phyloP scores from a whole-genome alignment of 1,140 invertebrate species.

The Drosophila equinoxialis region DNA sequence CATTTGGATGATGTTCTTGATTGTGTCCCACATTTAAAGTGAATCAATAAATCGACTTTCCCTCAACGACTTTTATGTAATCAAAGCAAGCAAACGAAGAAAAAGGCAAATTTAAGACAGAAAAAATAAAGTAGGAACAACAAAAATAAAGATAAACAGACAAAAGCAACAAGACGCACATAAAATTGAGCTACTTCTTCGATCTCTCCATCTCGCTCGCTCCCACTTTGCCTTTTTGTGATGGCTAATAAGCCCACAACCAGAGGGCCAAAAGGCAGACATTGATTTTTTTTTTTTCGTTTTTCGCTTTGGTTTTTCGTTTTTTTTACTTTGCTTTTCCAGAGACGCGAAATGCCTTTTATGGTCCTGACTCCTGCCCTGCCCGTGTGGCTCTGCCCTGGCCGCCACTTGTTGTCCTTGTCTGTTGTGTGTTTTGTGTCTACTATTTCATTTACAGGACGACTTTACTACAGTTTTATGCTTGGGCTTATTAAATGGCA shows the following conservation, averaged over 20 bases:
- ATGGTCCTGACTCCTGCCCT: not conserved
- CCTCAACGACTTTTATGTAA: not conserved
- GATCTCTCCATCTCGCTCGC: not conserved
- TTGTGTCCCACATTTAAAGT: constrained; percentile 7
- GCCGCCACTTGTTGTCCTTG: constrained; percentile 21
- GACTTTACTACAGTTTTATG: constrained; percentile 78
- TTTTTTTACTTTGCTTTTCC: not conserved
- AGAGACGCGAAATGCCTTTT: constrained; percentile 13
- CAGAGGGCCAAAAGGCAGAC: constrained; percentile 7
- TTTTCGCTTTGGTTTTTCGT: not conserved
- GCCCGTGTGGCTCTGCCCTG: not conserved
- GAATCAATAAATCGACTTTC: constrained; percentile 10
- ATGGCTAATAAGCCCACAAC: constrained; percentile 8
- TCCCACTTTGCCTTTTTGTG: not conserved
- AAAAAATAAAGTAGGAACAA: constrained; percentile 20
- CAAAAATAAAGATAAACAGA: constrained; percentile 23
- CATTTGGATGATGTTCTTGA: constrained; percentile 18
- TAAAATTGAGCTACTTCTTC: constrained; percentile 24
- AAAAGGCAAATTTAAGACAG: constrained; percentile 12
- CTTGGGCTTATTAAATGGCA: constrained; percentile 73
- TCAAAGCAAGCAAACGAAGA: constrained; percentile 3
- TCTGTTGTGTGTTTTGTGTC: constrained; percentile 72
- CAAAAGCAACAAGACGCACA: constrained; percentile 22
- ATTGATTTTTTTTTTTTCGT: constrained; percentile 6
- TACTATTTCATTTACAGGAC: constrained; percentile 74